Percentiles rank a stretch among this genome's conserved stretches.
Conservation (phyloP, 2,888 invertebrate genomes). For the Buathra laborator region DNA sequence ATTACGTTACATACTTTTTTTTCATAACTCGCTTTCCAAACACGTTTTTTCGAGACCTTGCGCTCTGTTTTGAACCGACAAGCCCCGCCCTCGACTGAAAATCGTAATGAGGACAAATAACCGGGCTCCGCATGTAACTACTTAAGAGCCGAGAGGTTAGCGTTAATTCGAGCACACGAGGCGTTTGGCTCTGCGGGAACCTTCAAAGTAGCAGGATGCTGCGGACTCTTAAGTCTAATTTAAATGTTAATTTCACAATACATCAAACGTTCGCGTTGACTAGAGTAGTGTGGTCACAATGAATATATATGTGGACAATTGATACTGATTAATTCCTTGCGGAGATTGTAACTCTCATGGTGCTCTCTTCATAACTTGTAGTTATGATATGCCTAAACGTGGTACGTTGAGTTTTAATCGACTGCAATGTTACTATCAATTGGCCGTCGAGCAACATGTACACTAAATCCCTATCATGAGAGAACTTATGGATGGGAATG, state of each 20-base stretch:
- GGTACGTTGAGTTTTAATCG: neutral
- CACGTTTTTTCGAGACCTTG: neutral
- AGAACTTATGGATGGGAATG: neutral
- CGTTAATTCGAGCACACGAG: neutral
- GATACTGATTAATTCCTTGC: neutral
- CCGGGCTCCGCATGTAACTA: neutral
- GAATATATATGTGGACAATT: neutral
- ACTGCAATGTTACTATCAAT: conserved; percentile 17
- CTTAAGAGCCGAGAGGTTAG: conserved; percentile 9
- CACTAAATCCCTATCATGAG: conserved; percentile 11
- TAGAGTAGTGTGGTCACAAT: neutral
- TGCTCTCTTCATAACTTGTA: neutral
- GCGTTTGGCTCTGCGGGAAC: conserved; percentile 8
- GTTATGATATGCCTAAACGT: neutral
- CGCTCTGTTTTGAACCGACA: neutral
- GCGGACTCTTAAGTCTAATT: neutral
- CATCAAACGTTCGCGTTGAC: conserved; percentile 2
- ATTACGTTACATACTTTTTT: neutral
- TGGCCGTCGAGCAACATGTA: neutral
- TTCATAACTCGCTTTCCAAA: neutral
- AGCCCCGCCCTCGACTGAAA: neutral
- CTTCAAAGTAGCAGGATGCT: neutral
- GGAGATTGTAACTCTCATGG: neutral
- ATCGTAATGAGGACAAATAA: conserved; percentile 18
- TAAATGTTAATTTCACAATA: neutral